Evolutionary conservation across 2,797 vertebrate species (phyloP), one percentile per base, ranked within the genome.

Genomic region (Sternotherus odoratus): DNA sequence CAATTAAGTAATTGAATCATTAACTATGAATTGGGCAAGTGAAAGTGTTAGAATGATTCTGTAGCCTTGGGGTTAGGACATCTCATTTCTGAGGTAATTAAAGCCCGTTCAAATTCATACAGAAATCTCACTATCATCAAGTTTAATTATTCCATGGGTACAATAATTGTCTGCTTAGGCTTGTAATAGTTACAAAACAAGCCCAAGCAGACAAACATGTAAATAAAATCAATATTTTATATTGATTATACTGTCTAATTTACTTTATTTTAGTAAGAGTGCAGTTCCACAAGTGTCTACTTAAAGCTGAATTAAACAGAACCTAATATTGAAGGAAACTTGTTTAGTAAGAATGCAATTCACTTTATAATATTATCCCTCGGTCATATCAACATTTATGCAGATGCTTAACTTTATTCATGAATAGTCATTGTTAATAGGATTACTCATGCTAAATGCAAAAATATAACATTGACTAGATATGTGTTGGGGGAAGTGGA

Each of bases 311-410:
- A 79, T 77, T 77, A 54, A 60, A 93, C 5, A 11, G 19, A 56
- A 88, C 1, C 0, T 0, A 69, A n/a, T 57, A 17, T 15, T 6
- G 69, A 87, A 83, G 5, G 28, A 50, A 36, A 49, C 17, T 36
- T 12, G 6, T 5, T 60, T 77, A 54, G 75, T 17, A 83, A 50
- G 8, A 57, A 85, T 46, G 33, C 48, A 39, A 9, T 36, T 69
- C n/a, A 36, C 21, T 69, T 36, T 69, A 69, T 69, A 66, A 63
- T n/a, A 66, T 39, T 69, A 23, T 2, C 51, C 26, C 53, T 83
- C 53, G 84, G 7, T 6, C 46, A 78, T 75, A 12, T 56, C 91
- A 91, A 48, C 46, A 49, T 77, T 79, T 57, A 46, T 2, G 1
- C 30, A 26, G 3, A 51, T 2, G 15, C 63, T 75, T 75, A 26